Base-by-base conservation (phyloP, 1,140 invertebrate genomes). In the Micrasema minimum region DNA sequence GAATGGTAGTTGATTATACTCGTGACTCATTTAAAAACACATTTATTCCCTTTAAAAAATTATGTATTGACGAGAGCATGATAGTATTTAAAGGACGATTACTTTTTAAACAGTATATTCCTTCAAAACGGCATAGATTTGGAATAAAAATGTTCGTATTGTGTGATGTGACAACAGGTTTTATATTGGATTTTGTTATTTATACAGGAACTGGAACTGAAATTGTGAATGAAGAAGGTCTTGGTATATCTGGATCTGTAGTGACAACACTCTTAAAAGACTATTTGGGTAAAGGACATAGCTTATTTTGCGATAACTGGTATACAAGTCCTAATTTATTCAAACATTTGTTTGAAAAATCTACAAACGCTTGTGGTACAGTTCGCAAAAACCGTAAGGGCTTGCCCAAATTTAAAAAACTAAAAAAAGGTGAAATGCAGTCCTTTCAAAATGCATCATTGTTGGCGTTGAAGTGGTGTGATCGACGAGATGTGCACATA, bases 211-310 rank as follows among this genome's bases (percentile, higher is more conserved):
- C 3, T 2, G 41, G 14, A n/a, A 16, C 41, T 2, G 41, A 43
- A 3, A 43, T 43, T 2, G 14, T n/a, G 3, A 11, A 43, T 43
- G 10, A 11, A 5, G 3, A 43, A 43, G 11, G 11, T 43, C 3
- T 43, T 43, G 41, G 41, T 5, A 12, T 43, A n/a, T 43, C 41
- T 2, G 41, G 41, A 43, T 3, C 10, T 16, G 41, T 43, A n/a
- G 41, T 43, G 2, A 43, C 41, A 11, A 43, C 41, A 11, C 41
- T 43, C 11, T 43, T 66, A 50, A 35, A 35, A 16, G 62, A 66
- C 22, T 62, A 62, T 62, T 18, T 66, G 9, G 23, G 46, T 14
- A 48, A 51, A 18, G 62, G 62, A 1, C 43, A 66, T 31, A 48
- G n/a, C 10, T 10, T 66, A 12, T 66, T n/a, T 11, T 31, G 20